Evolutionary conservation across 2,888 invertebrate genomes (phyloP).

Genomic region (Pseudolycoriella hygida): DNA sequence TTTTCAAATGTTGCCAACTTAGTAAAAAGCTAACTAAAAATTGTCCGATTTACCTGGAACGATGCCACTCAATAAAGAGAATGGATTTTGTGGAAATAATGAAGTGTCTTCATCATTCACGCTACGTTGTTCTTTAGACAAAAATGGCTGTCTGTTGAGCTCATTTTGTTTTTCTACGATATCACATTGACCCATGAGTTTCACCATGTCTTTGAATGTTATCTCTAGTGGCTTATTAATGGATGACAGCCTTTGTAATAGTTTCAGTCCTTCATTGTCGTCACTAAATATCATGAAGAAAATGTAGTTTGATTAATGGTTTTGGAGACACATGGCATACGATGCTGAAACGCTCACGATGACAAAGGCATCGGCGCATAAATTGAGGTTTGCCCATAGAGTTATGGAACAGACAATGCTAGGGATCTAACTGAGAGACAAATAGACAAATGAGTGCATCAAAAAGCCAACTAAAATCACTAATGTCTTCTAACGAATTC

Average conservation of each 20-base stretch:
- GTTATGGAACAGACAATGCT: too few relatives aligned
- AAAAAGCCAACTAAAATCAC: too few relatives aligned
- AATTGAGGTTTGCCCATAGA: too few relatives aligned
- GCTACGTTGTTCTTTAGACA: slow-evolving; percentile 1
- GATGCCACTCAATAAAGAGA: slow-evolving; percentile 59
- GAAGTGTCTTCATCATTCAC: slow-evolving; percentile 16
- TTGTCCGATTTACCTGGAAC: slow-evolving; percentile 55
- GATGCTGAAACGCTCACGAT: too few relatives aligned
- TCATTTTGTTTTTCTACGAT: slow-evolving; percentile 33
- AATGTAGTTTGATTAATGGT: too few relatives aligned
- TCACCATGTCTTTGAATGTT: slow-evolving; percentile 55
- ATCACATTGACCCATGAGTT: slow-evolving; percentile 64
- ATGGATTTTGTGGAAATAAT: slow-evolving; percentile 42
- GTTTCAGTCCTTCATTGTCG: slow-evolving; percentile 44
- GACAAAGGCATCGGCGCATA: too few relatives aligned
- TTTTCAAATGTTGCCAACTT: background rate
- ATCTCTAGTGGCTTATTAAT: slow-evolving; percentile 46
- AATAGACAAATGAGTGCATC: too few relatives aligned
- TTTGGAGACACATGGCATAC: too few relatives aligned
- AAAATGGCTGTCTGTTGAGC: too few relatives aligned
- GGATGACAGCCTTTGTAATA: slow-evolving; percentile 42
- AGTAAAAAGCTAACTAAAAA: background rate
- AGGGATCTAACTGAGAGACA: too few relatives aligned
- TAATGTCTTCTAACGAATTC: too few relatives aligned
- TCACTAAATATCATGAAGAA: slow-evolving; percentile 35